Conservation (phyloP, 2,113 vertebrate species). For the Oreochromis tanganicae region DNA sequence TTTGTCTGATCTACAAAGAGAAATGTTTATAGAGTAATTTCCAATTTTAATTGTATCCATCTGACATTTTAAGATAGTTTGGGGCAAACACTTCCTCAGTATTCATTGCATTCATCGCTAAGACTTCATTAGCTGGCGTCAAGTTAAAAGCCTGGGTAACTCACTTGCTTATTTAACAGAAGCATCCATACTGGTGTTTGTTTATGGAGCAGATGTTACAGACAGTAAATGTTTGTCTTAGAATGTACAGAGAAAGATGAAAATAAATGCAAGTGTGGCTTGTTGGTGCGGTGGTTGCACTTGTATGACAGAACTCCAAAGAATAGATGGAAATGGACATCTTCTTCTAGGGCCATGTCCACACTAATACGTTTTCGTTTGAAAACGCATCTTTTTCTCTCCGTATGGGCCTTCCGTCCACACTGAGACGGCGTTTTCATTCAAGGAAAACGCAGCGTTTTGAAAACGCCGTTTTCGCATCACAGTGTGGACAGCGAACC, state of each 20-base stretch:
- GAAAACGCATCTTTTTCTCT: neutral
- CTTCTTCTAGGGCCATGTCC: neutral
- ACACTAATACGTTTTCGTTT: neutral
- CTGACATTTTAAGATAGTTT: neutral
- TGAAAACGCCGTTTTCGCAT: neutral
- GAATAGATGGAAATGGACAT: neutral
- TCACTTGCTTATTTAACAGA: neutral
- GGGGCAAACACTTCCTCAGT: neutral
- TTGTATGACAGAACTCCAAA: neutral
- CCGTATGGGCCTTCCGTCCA: neutral
- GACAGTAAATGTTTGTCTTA: neutral
- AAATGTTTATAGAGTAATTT: neutral
- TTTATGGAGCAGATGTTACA: neutral
- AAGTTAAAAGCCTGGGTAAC: neutral
- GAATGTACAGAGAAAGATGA: neutral
- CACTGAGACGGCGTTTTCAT: fast-evolving
- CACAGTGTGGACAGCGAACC: neutral
- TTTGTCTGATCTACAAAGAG: neutral
- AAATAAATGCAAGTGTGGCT: neutral
- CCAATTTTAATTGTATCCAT: neutral
- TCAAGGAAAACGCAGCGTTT: neutral
- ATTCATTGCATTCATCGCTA: neutral
- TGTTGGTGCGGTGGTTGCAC: neutral
- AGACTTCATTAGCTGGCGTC: neutral
- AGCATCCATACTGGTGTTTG: neutral